Evolutionary conservation across 2,113 vertebrate species (phyloP).

Genomic region (Chunga burmeisteri): DNA sequence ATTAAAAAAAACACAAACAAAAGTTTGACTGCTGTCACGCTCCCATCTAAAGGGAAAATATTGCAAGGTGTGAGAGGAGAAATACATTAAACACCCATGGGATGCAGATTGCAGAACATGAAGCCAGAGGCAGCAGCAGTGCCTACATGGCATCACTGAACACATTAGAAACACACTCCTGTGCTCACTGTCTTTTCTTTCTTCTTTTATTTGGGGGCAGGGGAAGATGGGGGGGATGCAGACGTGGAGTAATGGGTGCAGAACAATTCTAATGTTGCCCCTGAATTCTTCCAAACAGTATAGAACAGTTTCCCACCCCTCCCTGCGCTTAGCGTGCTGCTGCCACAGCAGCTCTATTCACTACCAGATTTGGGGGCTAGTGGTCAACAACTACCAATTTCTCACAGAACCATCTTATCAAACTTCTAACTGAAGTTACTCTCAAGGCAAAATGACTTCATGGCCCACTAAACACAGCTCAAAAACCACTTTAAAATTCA

Average conservation of each 20-base stretch:
- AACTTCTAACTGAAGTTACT: background rate
- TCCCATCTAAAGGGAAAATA: background rate
- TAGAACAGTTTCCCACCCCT: background rate
- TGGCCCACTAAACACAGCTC: background rate
- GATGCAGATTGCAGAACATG: background rate
- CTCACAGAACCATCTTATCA: background rate
- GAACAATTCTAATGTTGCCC: background rate
- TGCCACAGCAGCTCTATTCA: background rate
- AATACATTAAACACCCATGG: background rate
- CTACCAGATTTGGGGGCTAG: background rate
- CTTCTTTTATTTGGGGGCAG: background rate
- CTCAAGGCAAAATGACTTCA: background rate
- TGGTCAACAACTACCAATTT: background rate
- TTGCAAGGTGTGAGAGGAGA: background rate
- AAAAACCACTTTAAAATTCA: background rate
- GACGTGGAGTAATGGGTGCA: background rate
- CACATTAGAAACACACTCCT: background rate
- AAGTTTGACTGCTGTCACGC: background rate
- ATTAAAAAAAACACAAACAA: background rate
- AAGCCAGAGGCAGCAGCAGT: background rate
- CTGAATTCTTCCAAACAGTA: background rate
- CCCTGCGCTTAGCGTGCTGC: background rate
- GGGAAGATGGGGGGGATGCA: accelerated
- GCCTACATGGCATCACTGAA: background rate
- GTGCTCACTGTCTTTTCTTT: background rate